These are phyloP conservation scores for Ctena decussata DNA, from an alignment of 2,888 invertebrate genomes.

Conservation along the genomic window DNA sequence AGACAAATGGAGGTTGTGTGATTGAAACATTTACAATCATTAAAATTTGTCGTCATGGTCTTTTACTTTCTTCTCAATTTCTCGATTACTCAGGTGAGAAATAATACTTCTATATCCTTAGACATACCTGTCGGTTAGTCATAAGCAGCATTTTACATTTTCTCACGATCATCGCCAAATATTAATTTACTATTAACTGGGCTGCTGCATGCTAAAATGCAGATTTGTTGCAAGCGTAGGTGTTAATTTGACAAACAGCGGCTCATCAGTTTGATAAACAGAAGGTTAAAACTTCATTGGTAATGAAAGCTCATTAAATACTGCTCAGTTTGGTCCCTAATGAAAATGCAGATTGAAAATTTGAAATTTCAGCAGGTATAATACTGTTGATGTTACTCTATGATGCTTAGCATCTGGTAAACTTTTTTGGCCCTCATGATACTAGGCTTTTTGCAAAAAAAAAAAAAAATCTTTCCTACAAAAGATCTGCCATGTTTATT, in stretches of 20 bases:
- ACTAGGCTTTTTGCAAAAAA: no score
- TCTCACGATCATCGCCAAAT: not conserved
- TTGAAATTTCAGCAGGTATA: no score
- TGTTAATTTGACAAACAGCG: not conserved
- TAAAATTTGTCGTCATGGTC: no score
- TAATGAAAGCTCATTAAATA: not conserved
- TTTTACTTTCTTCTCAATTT: not conserved
- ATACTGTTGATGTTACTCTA: no score
- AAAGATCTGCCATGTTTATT: no score
- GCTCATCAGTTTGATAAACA: conserved; percentile 7
- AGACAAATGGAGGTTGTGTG: no score
- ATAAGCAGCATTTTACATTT: not conserved
- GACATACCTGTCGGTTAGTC: not conserved
- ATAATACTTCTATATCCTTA: not conserved
- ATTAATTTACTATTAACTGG: not conserved
- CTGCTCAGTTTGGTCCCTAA: not conserved
- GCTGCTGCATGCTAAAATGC: not conserved
- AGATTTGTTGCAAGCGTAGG: not conserved
- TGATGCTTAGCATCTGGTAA: no score
- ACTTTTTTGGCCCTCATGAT: no score
- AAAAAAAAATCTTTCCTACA: no score
- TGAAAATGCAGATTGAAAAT: no score
- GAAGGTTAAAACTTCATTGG: not conserved
- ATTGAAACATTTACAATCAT: no score
- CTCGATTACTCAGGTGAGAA: not conserved